Percentiles rank a stretch among this genome's conserved stretches.
These are phyloP conservation scores for Machimus atricapillus DNA, from an alignment of 2,888 invertebrate species.

Conservation along the genomic window DNA sequence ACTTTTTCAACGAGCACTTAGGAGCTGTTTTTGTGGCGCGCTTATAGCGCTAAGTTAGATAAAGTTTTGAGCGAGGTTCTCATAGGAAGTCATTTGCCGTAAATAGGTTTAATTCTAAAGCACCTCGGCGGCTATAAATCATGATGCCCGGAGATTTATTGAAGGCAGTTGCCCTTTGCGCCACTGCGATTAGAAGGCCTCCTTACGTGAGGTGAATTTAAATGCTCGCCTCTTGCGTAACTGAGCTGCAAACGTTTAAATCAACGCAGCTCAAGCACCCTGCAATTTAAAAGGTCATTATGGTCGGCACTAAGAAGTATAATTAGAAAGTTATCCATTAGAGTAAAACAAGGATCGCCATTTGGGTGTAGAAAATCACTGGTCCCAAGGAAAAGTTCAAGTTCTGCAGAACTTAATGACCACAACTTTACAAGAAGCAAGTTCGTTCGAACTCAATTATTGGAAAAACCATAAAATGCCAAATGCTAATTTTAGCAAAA, in stretches of 20 bases:
- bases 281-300: neutral
- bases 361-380: neutral
- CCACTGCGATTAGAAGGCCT: neutral
- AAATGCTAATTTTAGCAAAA: too few relatives aligned
- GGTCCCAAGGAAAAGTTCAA: neutral
- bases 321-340: neutral
- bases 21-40: neutral
- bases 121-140: neutral
- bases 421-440: neutral
- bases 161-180: neutral
- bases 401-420: neutral
- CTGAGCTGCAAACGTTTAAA: neutral
- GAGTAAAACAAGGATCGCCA: neutral
- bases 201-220: neutral
- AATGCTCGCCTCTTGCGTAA: neutral
- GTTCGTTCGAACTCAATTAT: neutral
- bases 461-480: neutral
- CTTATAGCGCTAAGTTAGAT: neutral
- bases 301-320: neutral
- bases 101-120: slow-evolving; percentile 12
- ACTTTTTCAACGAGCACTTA: neutral
- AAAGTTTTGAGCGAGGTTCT: neutral
- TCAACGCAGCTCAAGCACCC: neutral
- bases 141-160: slow-evolving; percentile 3
- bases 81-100: slow-evolving; percentile 1